A percentile compares a stretch with the other conserved stretches of the same genome.
Conservation (phyloP, 2,797 vertebrate species). For the Typhlichthys eigenmanni region DNA sequence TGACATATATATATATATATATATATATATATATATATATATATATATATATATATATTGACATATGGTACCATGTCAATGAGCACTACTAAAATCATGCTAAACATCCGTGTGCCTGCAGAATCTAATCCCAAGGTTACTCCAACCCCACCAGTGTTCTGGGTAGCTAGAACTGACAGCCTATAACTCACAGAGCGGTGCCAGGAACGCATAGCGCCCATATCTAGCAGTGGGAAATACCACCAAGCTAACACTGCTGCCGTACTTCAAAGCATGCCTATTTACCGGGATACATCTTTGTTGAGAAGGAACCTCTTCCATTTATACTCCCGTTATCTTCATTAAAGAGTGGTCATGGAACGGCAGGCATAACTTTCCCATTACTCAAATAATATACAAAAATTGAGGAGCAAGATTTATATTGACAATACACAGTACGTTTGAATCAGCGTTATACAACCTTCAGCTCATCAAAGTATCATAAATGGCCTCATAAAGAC, state of each 20-base stretch:
- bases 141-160: constrained; percentile 17
- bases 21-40: not conserved
- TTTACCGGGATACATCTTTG: not conserved
- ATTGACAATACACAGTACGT: no score
- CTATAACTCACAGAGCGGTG: constrained; percentile 50
- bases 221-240: constrained; percentile 31
- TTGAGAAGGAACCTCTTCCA: not conserved
- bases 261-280: constrained; percentile 3
- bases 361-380: no score
- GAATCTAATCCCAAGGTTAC: constrained; percentile 48
- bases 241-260: constrained; percentile 25
- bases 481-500: no score
- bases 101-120: constrained; percentile 47
- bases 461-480: not conserved
- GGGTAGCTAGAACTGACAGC: constrained; percentile 25
- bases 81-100: constrained; percentile 48
- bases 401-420: no score
- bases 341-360: no score
- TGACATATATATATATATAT: no score
- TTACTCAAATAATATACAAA: no score
- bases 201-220: constrained; percentile 35
- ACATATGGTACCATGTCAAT: constrained; percentile 8
- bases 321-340: no score
- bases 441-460: not conserved
- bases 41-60: not conserved